phyloP scores from a whole-genome alignment of 1,140 invertebrate genomes.

The Ylistrum balloti region DNA sequence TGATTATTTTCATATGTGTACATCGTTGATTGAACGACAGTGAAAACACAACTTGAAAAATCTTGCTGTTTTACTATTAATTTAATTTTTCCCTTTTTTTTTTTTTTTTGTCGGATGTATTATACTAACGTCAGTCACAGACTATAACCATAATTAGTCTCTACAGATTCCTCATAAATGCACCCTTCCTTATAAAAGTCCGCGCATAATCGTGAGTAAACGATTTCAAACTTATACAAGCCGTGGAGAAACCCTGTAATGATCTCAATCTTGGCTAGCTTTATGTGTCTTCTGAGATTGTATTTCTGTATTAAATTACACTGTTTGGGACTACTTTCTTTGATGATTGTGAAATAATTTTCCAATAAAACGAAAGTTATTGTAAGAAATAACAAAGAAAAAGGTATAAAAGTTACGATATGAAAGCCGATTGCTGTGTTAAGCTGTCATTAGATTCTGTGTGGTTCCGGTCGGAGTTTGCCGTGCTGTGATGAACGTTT shows the following conservation, averaged over 20 bases:
- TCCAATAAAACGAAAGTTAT: constrained; percentile 24
- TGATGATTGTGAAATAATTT: neutral
- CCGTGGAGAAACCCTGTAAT: neutral
- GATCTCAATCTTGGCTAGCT: neutral
- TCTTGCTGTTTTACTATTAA: no score
- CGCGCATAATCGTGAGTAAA: neutral
- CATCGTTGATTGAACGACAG: no score
- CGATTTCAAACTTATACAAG: neutral
- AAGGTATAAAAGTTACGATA: neutral
- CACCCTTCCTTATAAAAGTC: neutral
- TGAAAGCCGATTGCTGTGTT: constrained; percentile 6
- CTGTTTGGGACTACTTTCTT: constrained; percentile 14
- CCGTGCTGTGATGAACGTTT: neutral
- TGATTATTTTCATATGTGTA: no score
- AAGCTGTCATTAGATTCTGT: neutral
- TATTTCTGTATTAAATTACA: constrained; percentile 15
- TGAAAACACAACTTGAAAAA: no score
- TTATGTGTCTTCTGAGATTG: neutral
- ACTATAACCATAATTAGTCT: neutral
- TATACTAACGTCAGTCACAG: no score
- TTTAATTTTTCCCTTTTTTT: no score
- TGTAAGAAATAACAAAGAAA: constrained; percentile 29
- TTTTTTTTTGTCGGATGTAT: no score
- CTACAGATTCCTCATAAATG: neutral
- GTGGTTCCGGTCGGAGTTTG: constrained; percentile 10